Evolutionary conservation across 2,113 vertebrate species (phyloP).

Genomic region (Podocnemis expansa): DNA sequence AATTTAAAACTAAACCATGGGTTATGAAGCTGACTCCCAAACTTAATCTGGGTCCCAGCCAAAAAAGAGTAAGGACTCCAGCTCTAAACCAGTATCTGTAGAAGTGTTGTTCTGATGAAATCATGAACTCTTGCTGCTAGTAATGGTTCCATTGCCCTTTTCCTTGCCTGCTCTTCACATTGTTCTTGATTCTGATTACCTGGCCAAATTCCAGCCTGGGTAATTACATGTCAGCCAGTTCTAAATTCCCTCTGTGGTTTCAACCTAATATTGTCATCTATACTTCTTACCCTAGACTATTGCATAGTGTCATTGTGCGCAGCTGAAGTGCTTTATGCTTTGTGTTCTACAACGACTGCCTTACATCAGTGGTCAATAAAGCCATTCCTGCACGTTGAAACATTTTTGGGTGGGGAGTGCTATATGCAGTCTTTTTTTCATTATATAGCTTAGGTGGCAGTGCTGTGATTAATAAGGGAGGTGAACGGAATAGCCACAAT

Average conservation of each 20-base stretch:
- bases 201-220: not conserved
- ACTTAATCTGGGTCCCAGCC: no score
- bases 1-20: no score
- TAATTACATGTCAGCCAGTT: not conserved
- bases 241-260: not conserved
- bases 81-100: rapidly evolving
- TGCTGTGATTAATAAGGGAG: not conserved
- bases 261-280: not conserved
- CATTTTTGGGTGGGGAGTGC: not conserved
- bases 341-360: not conserved
- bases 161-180: not conserved
- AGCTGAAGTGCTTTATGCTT: not conserved
- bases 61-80: no score
- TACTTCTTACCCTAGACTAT: not conserved
- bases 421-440: not conserved
- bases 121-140: rapidly evolving
- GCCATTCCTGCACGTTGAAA: rapidly evolving
- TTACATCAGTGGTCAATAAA: not conserved
- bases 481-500: not conserved
- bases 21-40: no score
- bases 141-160: no score
- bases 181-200: not conserved
- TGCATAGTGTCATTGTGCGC: not conserved
- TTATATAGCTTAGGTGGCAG: not conserved
- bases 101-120: not conserved